Evolutionary conservation across 2,797 vertebrate genomes (phyloP).

Genomic region (Cossypha heuglini): DNA sequence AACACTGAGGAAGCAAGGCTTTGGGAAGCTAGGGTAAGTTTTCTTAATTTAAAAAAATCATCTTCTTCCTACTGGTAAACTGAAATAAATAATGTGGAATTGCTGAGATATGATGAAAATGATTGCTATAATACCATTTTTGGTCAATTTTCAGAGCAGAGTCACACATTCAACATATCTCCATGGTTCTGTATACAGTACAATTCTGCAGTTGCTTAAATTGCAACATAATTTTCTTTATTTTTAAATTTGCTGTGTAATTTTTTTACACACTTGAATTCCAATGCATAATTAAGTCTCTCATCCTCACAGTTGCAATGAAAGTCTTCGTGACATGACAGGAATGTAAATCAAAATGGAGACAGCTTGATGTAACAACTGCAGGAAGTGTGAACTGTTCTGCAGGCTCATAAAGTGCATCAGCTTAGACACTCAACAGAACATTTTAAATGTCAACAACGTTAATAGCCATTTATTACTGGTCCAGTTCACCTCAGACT

Average conservation of each 20-base stretch:
- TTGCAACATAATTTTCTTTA: neutral
- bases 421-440: neutral
- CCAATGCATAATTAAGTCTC: constrained; percentile 11
- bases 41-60: neutral
- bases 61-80: neutral
- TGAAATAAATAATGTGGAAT: neutral
- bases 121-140: neutral
- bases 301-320: neutral
- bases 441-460: neutral
- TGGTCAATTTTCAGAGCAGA: neutral
- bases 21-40: neutral
- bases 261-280: constrained; percentile 20
- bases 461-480: neutral
- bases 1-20: neutral
- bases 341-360: constrained; percentile 16
- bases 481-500: neutral
- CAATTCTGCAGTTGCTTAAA: constrained; percentile 11
- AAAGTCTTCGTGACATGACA: neutral
- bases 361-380: constrained; percentile 12
- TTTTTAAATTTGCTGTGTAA: constrained; percentile 27
- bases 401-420: neutral
- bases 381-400: neutral
- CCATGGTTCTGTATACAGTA: neutral
- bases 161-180: neutral
- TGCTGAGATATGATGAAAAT: neutral